A percentile compares a stretch with the other conserved stretches of the same genome.
Conservation (phyloP, 2,797 vertebrate genomes). For the Spinus pinus region DNA sequence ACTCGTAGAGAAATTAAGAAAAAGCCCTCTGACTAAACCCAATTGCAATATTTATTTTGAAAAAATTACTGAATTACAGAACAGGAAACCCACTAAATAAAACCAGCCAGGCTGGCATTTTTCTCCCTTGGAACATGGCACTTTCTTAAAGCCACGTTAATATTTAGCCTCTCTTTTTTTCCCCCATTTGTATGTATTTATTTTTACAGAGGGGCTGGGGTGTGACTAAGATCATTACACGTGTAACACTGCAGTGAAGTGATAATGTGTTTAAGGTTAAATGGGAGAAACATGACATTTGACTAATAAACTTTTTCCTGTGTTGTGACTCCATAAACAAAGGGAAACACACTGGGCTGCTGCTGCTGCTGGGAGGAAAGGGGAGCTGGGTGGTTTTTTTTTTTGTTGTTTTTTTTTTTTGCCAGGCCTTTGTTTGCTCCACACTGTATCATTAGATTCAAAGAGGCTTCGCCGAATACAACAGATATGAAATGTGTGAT, state of each 20-base stretch:
- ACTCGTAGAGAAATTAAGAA: conserved; percentile 39
- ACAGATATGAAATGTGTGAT: conserved; percentile 74
- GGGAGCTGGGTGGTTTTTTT: background rate
- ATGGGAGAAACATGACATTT: conserved; percentile 52
- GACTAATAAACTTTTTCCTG: conserved; percentile 61
- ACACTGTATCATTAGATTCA: background rate
- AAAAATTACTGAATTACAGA: conserved; percentile 69
- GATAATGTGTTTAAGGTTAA: conserved; percentile 63
- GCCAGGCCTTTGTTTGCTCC: conserved; percentile 50
- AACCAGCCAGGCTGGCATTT: conserved; percentile 60
- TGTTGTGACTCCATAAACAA: conserved; percentile 61
- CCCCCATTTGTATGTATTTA: conserved; percentile 15
- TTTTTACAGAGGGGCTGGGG: conserved; percentile 54
- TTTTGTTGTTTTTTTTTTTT: background rate
- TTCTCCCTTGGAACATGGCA: conserved; percentile 32
- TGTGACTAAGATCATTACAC: conserved; percentile 62
- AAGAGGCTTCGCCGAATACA: conserved; percentile 45
- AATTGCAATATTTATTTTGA: conserved; percentile 70
- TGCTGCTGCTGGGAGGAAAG: background rate
- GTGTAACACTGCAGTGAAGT: conserved; percentile 27
- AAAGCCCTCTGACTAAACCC: conserved; percentile 59
- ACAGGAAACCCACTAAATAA: conserved; percentile 71
- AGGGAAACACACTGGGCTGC: conserved; percentile 44
- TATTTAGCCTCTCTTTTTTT: background rate
- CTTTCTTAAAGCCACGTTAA: background rate